Evolutionary conservation across 35 echinoderm and acorn worm species (phyloP).

Genomic region (Heliocidaris tuberculata): DNA sequence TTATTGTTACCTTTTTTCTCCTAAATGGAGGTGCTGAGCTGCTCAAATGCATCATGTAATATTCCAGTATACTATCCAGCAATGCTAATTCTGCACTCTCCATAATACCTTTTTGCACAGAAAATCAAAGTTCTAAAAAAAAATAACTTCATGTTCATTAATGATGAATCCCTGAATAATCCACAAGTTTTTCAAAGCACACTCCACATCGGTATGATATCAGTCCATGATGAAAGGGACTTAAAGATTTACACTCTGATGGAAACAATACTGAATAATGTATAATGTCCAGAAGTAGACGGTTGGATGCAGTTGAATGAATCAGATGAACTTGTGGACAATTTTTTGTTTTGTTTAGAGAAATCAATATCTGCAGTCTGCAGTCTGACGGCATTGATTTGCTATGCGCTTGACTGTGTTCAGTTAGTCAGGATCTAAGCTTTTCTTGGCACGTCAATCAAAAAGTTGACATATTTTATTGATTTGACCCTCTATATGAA

Average conservation of each 20-base stretch:
- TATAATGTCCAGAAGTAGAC: neutral
- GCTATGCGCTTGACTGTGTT: neutral
- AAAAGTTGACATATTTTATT: conserved; percentile 12
- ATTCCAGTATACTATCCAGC: neutral
- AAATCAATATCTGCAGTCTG: neutral
- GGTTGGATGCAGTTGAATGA: neutral
- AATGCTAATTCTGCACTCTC: neutral
- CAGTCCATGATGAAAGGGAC: no score
- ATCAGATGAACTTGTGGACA: neutral
- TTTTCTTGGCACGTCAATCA: neutral
- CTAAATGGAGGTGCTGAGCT: neutral
- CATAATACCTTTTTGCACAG: neutral
- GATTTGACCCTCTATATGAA: neutral
- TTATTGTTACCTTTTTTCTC: neutral
- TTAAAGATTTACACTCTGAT: no score
- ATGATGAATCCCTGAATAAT: neutral
- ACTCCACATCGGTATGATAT: no score
- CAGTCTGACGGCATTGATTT: neutral
- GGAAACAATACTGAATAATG: no score
- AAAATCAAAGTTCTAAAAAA: neutral
- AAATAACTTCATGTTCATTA: neutral
- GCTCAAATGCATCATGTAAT: neutral
- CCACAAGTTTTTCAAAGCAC: no score
- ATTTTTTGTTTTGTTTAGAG: neutral
- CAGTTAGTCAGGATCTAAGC: neutral